Evolutionary conservation across 2,113 vertebrate species (phyloP).

Genomic region (Pholis gunnellus): DNA sequence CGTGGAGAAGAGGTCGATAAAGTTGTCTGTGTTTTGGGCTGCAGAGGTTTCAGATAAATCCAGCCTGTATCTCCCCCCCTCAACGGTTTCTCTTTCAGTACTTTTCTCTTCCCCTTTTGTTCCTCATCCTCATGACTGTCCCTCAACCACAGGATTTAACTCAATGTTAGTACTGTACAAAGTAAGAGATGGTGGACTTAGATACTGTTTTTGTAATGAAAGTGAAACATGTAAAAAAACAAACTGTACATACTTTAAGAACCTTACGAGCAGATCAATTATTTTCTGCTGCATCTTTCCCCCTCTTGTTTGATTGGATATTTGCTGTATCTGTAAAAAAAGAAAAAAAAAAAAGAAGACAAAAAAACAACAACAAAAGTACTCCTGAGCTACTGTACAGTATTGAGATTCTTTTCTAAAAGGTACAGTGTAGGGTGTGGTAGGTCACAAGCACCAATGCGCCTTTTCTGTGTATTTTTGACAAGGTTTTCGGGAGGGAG

Average conservation of each 20-base stretch:
- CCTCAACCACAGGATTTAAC: constrained; percentile 70
- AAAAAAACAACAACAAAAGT: constrained; percentile 49
- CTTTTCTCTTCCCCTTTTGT: constrained; percentile 19
- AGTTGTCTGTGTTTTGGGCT: constrained; percentile 25
- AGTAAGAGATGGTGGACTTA: constrained; percentile 76
- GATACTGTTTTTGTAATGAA: constrained; percentile 80
- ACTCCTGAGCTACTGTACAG: constrained; percentile 80
- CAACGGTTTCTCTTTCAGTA: constrained; percentile 32
- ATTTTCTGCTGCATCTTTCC: constrained; percentile 70
- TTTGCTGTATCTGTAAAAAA: constrained; percentile 72
- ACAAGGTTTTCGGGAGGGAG: constrained; percentile 60
- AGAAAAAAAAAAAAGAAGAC: neutral
- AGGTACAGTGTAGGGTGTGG: constrained; percentile 77
- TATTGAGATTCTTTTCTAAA: constrained; percentile 75
- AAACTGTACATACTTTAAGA: constrained; percentile 76
- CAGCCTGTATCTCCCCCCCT: constrained; percentile 42
- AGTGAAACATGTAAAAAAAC: constrained; percentile 71
- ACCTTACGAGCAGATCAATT: constrained; percentile 60
- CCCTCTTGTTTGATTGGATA: constrained; percentile 68
- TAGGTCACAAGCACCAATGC: constrained; percentile 81
- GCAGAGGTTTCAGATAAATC: constrained; percentile 39
- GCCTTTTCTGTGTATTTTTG: constrained; percentile 82
- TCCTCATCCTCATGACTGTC: constrained; percentile 52
- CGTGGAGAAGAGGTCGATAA: constrained; percentile 18
- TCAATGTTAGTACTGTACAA: constrained; percentile 83